Evolutionary conservation across 2,113 vertebrate species (phyloP), one percentile per base, ranked within the genome.

Genomic region (Cisticola juncidis): DNA sequence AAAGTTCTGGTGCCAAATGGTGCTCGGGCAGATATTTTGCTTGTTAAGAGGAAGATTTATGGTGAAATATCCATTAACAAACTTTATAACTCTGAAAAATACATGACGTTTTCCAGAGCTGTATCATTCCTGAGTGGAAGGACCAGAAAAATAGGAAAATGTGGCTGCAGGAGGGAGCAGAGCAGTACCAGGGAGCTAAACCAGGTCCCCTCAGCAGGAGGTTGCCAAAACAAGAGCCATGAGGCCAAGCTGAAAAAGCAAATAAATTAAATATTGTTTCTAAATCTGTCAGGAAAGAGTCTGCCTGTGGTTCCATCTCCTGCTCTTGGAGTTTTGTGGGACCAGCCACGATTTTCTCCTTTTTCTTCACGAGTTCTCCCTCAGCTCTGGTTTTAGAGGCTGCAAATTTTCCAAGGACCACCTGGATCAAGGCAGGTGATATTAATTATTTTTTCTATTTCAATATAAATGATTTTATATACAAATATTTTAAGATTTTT

Each of bases 31-130:
- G 47, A 56, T 45, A 66, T 47, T 94, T 9, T 57, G 42, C 68
- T 53, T 54, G 14, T 20, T 74, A 29, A 17, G 50, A 36, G 36
- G 16, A 54, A 85, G 66, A 80, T 95, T 92, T 70, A 71, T 74
- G 54, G 60, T 35, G 71, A 90, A 80, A 73, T 42, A 77, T n/a
- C 53, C 73, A 79, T 89, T 89, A 86, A 29, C 24, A 44, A 61
- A 8, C 24, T 36, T 90, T 45, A 16, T 9, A 50, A 31, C 57
- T 23, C 22, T 29, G 35, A 88, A 92, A 94, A 85, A 58, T 17
- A 72, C 31, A n/a, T 33, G 81, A 87, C 2, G 5, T 69, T 94
- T 89, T 81, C 77, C 73, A 94, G 86, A 87, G 47, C 61, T 45
- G 12, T 1, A 5, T 48, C 48, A 2, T 33, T 56, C 71, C 19